phyloP scores from a whole-genome alignment of 1,140 invertebrate genomes.

The Neodiprion fabricii region DNA sequence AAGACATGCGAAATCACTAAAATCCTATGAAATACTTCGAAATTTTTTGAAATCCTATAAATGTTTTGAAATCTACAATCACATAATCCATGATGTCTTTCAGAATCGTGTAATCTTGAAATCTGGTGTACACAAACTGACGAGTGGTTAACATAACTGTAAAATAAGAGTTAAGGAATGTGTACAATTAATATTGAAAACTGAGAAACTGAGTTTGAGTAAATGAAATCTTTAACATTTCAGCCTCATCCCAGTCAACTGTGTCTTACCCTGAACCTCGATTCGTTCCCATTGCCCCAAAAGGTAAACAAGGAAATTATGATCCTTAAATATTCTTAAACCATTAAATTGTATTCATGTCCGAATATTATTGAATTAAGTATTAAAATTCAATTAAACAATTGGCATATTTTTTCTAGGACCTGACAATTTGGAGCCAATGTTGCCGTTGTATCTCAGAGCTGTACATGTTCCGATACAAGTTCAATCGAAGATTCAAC shows the following conservation, averaged over 20 bases:
- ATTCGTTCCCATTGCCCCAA: constrained; percentile 49
- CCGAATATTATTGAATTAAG: neutral
- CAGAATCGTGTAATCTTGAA: too few species aligned
- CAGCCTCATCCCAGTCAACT: neutral
- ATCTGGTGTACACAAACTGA: too few species aligned
- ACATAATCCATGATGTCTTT: too few species aligned
- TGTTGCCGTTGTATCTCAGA: neutral
- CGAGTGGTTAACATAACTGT: too few species aligned
- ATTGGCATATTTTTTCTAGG: neutral
- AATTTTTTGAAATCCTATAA: too few species aligned
- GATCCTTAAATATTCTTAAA: neutral
- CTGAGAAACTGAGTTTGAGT: too few species aligned
- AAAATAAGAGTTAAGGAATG: too few species aligned
- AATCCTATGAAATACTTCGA: too few species aligned
- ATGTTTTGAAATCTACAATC: too few species aligned
- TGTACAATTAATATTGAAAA: too few species aligned
- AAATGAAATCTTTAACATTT: neutral
- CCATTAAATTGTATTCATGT: neutral
- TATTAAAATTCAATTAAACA: too few species aligned
- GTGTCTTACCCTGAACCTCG: constrained; percentile 12
- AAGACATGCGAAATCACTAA: too few species aligned
- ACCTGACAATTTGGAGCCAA: neutral
- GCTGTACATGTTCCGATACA: neutral
- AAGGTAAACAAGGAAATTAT: constrained; percentile 21
- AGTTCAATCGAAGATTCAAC: neutral